phyloP scores from a whole-genome alignment of 1,140 invertebrate genomes.

The Neodiprion lecontei region DNA sequence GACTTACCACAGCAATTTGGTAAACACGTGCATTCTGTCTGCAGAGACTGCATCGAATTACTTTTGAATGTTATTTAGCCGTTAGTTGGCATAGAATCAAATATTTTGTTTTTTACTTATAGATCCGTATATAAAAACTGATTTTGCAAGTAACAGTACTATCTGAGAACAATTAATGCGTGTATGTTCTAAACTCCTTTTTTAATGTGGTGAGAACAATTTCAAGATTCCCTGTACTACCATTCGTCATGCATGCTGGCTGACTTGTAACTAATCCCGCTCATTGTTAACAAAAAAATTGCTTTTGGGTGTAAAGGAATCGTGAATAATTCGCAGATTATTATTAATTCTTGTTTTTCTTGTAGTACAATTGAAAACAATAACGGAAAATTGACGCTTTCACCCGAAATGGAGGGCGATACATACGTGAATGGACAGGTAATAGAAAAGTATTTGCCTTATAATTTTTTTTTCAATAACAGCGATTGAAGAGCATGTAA shows the following conservation, averaged over 20 bases:
- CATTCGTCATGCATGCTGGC: neutral
- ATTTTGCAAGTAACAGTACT: no score
- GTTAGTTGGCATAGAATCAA: no score
- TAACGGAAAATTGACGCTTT: slow-evolving; percentile 56
- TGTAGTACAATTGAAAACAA: slow-evolving; percentile 58
- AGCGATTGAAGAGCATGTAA: neutral
- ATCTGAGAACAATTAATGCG: no score
- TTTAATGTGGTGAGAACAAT: neutral
- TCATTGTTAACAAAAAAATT: neutral
- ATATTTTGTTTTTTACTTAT: no score
- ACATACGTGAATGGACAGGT: slow-evolving; percentile 74
- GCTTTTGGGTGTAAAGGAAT: no score
- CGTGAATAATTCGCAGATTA: neutral
- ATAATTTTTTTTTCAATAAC: slow-evolving; percentile 9
- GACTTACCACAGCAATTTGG: no score
- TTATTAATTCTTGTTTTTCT: neutral
- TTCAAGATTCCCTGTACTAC: no score
- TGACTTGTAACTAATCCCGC: neutral
- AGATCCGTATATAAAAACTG: no score
- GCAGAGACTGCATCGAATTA: no score
- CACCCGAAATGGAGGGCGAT: slow-evolving; percentile 62
- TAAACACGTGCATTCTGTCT: no score
- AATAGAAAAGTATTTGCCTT: slow-evolving; percentile 35
- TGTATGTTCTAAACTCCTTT: no score
- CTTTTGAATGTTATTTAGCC: no score